Evolutionary conservation across 2,113 vertebrate species (phyloP).

Genomic region (Triplophysa dalaica): DNA sequence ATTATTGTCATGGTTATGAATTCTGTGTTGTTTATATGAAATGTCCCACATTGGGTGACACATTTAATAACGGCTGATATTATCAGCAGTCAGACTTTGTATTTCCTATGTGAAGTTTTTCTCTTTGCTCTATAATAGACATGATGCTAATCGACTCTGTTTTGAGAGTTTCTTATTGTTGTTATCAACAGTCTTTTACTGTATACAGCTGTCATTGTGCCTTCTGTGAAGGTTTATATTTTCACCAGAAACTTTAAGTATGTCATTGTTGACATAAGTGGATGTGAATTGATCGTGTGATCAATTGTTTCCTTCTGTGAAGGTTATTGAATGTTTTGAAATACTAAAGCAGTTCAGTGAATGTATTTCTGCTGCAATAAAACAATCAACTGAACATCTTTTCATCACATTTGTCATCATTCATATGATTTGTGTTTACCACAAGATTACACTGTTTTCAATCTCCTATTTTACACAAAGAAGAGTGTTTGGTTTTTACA

Average conservation of each 20-base stretch:
- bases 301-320: slow-evolving; percentile 12
- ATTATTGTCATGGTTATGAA: background rate
- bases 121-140: background rate
- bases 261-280: background rate
- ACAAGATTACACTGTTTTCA: background rate
- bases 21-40: slow-evolving; percentile 5
- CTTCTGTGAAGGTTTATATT: slow-evolving; percentile 29
- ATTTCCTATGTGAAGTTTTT: background rate
- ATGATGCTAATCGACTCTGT: background rate
- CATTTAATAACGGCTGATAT: background rate
- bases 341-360: slow-evolving; percentile 6
- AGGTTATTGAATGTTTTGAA: background rate
- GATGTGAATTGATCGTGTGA: background rate
- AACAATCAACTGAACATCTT: slow-evolving; percentile 20
- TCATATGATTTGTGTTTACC: background rate
- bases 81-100: background rate
- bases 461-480: background rate
- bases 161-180: slow-evolving; percentile 1
- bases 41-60: background rate
- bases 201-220: background rate
- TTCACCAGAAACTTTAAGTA: background rate
- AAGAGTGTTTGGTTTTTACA: too few species aligned
- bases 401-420: background rate
- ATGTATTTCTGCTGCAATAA: slow-evolving; percentile 36
- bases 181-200: background rate